A percentile compares a stretch with the other conserved stretches of the same genome.
Conservation (phyloP, 1,140 invertebrate genomes). For the Drosophila subobscura region DNA sequence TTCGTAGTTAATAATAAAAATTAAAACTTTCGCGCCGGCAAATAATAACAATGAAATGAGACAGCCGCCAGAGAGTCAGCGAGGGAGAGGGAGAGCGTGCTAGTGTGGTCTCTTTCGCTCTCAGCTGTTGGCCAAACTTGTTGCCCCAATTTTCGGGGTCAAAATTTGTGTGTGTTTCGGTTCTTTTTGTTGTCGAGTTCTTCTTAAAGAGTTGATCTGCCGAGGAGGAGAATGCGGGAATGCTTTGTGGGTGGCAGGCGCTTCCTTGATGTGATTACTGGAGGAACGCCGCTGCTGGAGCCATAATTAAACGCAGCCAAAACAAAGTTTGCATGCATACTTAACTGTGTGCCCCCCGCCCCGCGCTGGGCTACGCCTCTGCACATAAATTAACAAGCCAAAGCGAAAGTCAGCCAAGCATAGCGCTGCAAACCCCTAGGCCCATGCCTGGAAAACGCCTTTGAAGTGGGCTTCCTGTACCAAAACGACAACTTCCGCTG, state of each 20-base stretch:
- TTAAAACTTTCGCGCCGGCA: constrained; percentile 82
- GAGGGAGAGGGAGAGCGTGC: constrained; percentile 4
- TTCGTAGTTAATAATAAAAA: constrained; percentile 83
- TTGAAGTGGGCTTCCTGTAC: constrained; percentile 55
- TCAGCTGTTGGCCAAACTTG: constrained; percentile 13
- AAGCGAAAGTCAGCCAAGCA: constrained; percentile 71
- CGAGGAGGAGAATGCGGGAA: not conserved
- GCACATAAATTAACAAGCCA: constrained; percentile 75
- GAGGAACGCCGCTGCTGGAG: not conserved
- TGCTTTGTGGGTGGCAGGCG: constrained; percentile 9
- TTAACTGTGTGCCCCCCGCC: no score
- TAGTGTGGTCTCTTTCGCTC: constrained; percentile 26
- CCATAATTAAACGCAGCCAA: constrained; percentile 32
- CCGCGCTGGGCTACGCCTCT: constrained; percentile 30
- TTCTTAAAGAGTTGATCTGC: constrained; percentile 18
- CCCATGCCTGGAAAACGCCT: constrained; percentile 3
- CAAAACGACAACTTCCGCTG: constrained; percentile 79
- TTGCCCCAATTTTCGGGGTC: constrained; percentile 56
- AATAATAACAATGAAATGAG: constrained; percentile 78
- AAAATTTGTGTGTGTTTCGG: constrained; percentile 43
- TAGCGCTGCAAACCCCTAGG: constrained; percentile 18
- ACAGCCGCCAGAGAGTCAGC: constrained; percentile 22
- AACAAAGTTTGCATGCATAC: constrained; percentile 12
- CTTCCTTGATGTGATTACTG: constrained; percentile 34
- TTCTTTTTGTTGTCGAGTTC: constrained; percentile 6